Evolutionary conservation across 2,888 invertebrate species (phyloP).

Genomic region (Xylophagus ater): DNA sequence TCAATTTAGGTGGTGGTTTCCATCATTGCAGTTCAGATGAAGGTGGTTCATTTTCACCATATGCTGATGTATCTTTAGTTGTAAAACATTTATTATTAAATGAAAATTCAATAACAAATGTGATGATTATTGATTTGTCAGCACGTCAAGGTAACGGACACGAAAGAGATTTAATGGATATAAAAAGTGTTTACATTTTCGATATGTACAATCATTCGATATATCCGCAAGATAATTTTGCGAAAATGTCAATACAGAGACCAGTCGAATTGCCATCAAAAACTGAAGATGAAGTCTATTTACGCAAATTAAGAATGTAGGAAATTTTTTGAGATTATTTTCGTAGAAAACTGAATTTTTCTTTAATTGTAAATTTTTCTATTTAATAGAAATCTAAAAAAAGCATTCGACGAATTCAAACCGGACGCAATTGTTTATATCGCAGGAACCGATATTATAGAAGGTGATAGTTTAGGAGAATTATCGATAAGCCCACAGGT

Average conservation of each 20-base stretch:
- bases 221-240: constrained; percentile 59
- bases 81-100: constrained; percentile 50
- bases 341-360: not conserved
- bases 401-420: constrained; percentile 52
- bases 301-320: constrained; percentile 51
- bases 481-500: constrained; percentile 49
- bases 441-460: constrained; percentile 73
- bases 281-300: constrained; percentile 55
- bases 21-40: constrained; percentile 61
- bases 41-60: constrained; percentile 75
- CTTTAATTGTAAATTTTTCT: not conserved
- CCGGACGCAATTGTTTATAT: constrained; percentile 71
- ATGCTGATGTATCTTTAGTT: constrained; percentile 69
- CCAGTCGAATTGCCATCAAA: constrained; percentile 49
- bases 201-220: constrained; percentile 68
- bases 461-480: constrained; percentile 59
- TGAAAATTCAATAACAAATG: constrained; percentile 45
- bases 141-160: constrained; percentile 85
- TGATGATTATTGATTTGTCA: constrained; percentile 75
- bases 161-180: constrained; percentile 59
- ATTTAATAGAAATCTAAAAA: constrained; percentile 47
- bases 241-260: constrained; percentile 54
- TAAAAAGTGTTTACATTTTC: constrained; percentile 61
- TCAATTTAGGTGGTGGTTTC: constrained; percentile 79
- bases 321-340: constrained; percentile 23